Evolutionary conservation across 2,888 invertebrate genomes (phyloP).

Genomic region (Julus scandinavius): DNA sequence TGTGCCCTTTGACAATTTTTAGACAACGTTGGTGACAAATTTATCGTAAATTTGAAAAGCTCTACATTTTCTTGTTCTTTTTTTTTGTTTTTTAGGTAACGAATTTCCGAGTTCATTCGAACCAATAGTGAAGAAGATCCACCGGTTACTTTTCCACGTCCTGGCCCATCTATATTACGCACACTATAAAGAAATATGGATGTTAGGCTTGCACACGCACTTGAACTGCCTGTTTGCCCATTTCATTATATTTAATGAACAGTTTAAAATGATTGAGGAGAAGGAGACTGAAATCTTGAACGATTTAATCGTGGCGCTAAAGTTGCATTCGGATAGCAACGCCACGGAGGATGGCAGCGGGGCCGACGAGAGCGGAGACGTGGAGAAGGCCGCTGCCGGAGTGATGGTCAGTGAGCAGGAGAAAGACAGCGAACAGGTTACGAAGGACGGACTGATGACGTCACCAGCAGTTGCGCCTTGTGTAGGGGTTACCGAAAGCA

Average conservation of each 20-base stretch:
- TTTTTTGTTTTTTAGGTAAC: constrained; percentile 74
- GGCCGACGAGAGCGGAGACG: constrained; percentile 10
- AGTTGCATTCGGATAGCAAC: constrained; percentile 60
- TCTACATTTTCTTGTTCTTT: constrained; percentile 61
- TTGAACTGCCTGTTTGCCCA: constrained; percentile 98
- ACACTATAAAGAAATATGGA: constrained; percentile 95
- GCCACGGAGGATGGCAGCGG: background rate
- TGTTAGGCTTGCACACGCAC: constrained; percentile 94
- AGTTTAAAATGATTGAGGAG: constrained; percentile 91
- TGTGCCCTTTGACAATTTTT: background rate
- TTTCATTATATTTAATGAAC: constrained; percentile 84
- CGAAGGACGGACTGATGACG: constrained; percentile 36
- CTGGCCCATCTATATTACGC: constrained; percentile 98
- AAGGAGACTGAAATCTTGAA: constrained; percentile 96
- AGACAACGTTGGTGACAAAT: too few relatives aligned
- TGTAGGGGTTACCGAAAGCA: constrained; percentile 3
- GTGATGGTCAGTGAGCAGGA: background rate
- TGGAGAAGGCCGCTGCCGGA: background rate
- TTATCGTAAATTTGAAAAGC: too few relatives aligned
- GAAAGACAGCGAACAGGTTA: background rate
- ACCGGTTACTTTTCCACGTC: constrained; percentile 96
- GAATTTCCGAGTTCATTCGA: constrained; percentile 95
- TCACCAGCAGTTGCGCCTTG: constrained; percentile 4
- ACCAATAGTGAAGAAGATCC: constrained; percentile 93
- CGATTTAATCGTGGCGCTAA: constrained; percentile 86